Evolutionary conservation across 2,888 invertebrate species (phyloP).

Genomic region (Antheraea assamensis): DNA sequence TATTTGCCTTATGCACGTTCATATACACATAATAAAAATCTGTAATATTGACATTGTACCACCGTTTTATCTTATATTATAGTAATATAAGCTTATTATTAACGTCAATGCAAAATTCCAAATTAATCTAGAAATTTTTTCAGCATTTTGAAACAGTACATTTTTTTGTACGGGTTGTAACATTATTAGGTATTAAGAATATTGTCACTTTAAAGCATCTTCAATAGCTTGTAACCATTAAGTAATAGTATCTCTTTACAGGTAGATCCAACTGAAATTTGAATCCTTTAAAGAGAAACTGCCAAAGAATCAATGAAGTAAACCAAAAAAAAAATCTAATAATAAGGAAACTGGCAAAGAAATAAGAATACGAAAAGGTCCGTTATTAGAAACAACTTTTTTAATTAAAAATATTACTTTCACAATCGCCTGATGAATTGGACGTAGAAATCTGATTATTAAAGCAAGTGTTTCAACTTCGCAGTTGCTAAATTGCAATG

Average conservation of each 20-base stretch:
- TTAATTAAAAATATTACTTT: constrained; percentile 29
- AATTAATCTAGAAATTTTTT: no score
- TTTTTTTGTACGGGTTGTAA: no score
- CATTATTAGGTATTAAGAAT: no score
- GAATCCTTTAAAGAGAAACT: background rate
- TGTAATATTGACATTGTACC: no score
- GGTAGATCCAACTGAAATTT: background rate
- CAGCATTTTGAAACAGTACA: no score
- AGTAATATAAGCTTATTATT: no score
- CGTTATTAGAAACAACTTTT: constrained; percentile 25
- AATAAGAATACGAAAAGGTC: constrained; percentile 21
- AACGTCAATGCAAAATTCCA: no score
- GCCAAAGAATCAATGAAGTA: background rate
- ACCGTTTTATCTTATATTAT: no score
- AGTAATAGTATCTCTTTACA: background rate
- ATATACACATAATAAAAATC: no score
- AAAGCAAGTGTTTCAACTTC: background rate
- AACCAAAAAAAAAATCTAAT: background rate
- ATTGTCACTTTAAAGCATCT: no score
- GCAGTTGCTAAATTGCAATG: background rate
- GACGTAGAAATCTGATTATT: constrained; percentile 3
- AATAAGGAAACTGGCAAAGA: background rate
- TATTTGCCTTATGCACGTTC: no score
- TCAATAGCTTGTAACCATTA: no score
- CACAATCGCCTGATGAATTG: background rate